Base-by-base conservation (phyloP, 2,797 vertebrate species). In the Macroramphosus scolopax region DNA sequence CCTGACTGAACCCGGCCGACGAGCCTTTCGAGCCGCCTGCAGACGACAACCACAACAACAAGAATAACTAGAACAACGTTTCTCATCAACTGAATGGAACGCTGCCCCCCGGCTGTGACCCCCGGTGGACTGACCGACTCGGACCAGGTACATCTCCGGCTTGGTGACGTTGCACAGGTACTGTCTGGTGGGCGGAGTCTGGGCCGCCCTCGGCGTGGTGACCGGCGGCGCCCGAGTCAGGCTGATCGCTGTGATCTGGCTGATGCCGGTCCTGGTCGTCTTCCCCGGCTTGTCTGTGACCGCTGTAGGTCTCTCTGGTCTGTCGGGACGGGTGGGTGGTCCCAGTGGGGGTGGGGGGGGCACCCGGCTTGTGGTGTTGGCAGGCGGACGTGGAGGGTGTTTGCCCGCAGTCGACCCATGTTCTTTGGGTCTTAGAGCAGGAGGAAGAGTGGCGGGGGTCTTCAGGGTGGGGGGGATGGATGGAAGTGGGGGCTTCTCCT, bases 121-220 rank as follows among this genome's bases (percentile, higher is more conserved):
- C 6, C 9, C 1, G 1, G 6, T 13, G 6, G 3, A 41, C 93
- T 92, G 90, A 98, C 95, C 94, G 0, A 93, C 91, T 80, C 91
- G 86, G 66, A 98, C 92, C 51, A 96, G 65, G 77, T 96, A 98
- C 77, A 92, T 88, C 9, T 97, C 90, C 0, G 93, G 92, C 61
- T 89, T 81, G 0, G 93, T 90, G 63, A 94, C 87, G 33, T 97
- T 94, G n/a, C 96, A 98, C 74, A 95, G 63, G 0, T 94, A 96
- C 0, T 90, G 92, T 1, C 90, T 88, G 66, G 78, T 81, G 35
- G 91, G 84, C 0, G 89, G 83, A 5, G 85, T 77, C 1, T 89
- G 81, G 30, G 87, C 89, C 5, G 82, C 83, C 53, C 77, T 85
- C 8, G 86, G 78, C 0, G 88, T 87, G 28, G 83, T 81, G 37